Percentiles rank a stretch among this genome's conserved stretches.
Conservation (phyloP, 2,113 vertebrate genomes). For the Megalops atlanticus region DNA sequence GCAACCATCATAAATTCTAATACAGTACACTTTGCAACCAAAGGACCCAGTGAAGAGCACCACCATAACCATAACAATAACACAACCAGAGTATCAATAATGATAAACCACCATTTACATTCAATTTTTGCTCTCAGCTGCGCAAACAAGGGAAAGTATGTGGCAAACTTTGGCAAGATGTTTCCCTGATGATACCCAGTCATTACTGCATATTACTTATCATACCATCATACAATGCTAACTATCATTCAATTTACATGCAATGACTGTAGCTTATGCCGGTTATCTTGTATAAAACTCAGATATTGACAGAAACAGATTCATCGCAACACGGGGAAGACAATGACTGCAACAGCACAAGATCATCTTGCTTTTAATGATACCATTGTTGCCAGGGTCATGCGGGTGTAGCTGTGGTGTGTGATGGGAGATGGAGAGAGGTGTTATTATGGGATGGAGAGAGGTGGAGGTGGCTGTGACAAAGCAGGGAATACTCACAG, state of each 20-base stretch:
- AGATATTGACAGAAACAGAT: background rate
- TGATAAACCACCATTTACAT: background rate
- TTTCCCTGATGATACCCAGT: background rate
- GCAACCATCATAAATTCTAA: background rate
- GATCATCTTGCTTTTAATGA: background rate
- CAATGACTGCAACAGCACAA: background rate
- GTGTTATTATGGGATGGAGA: background rate
- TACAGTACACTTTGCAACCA: too few species aligned
- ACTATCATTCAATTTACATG: background rate
- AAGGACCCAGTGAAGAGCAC: background rate
- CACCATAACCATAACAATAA: background rate
- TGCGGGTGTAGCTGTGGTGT: background rate
- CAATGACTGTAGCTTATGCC: background rate
- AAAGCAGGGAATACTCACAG: conserved; percentile 61
- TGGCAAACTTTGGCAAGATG: background rate
- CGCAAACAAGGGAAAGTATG: background rate
- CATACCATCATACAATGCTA: too few species aligned
- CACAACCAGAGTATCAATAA: background rate
- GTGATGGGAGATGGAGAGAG: conserved; percentile 6
- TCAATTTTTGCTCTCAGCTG: background rate
- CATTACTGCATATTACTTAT: too few species aligned
- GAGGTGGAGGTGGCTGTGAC: background rate
- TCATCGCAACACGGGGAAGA: background rate
- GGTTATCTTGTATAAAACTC: background rate
- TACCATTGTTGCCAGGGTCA: background rate